phyloP scores from a whole-genome alignment of 2,113 vertebrate species.

The Seriola rivoliana region DNA sequence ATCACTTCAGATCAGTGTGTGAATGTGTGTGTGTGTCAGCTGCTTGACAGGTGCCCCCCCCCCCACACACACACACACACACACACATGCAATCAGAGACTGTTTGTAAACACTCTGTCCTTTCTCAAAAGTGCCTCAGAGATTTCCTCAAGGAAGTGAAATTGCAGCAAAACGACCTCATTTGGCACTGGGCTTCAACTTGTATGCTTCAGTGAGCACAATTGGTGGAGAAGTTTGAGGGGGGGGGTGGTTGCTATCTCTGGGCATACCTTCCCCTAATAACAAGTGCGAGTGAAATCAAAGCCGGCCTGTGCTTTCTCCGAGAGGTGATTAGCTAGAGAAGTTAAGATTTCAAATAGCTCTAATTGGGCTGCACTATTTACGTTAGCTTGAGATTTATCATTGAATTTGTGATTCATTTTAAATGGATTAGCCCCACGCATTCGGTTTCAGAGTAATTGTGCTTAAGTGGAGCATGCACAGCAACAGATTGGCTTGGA shows the following conservation, averaged over 20 bases:
- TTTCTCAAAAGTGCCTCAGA: constrained; percentile 89
- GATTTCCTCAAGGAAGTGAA: constrained; percentile 89
- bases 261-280: constrained; percentile 85
- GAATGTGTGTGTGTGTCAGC: constrained; percentile 1
- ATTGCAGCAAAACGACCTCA: constrained; percentile 90
- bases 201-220: constrained; percentile 89
- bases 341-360: constrained; percentile 84
- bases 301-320: constrained; percentile 85
- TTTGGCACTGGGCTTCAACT: constrained; percentile 87
- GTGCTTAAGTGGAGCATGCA: constrained; percentile 63
- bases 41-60: constrained; percentile 63
- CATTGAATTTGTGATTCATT: constrained; percentile 72
- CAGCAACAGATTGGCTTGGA: constrained; percentile 57
- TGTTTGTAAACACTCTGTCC: constrained; percentile 93
- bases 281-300: constrained; percentile 86
- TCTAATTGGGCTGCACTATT: constrained; percentile 84
- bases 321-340: constrained; percentile 86
- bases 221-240: constrained; percentile 78
- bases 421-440: constrained; percentile 61
- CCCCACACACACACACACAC: neutral
- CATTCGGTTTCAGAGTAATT: constrained; percentile 66
- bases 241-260: constrained; percentile 85
- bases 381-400: constrained; percentile 84
- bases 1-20: constrained; percentile 4
- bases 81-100: constrained; percentile 84